Base-by-base conservation (phyloP, 2,113 vertebrate genomes). In the Cavia porcellus region DNA sequence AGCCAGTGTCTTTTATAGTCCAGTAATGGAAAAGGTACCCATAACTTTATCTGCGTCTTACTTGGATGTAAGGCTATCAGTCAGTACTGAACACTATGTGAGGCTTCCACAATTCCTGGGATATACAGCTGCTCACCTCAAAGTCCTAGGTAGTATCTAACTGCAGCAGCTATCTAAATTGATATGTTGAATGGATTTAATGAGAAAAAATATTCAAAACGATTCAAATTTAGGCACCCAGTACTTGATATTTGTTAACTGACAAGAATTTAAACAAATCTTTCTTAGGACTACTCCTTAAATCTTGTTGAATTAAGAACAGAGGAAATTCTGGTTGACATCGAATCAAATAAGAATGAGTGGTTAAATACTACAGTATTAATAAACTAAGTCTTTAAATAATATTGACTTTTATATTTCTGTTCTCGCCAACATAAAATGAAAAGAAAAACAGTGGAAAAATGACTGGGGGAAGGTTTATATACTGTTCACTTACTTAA, bases 351-450 rank as follows among this genome's bases (percentile, higher is more conserved):
- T 38, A 72, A 24, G 13, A 45, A 47, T 77, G 25, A 5, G 38
- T 90, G 66, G 17, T 96, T 94, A 83, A 92, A 92, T 52, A 61
- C 10, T 61, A 1, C 7, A 84, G 0, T 47, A 28, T 79, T 86
- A 83, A 72, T 15, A 90, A 94, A 28, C 32, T 79, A 82, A 47
- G 8, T 74, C 55, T 62, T 79, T 94, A 68, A 15, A 32, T 74
- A 81, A 86, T 45, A 35, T 19, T 30, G 9, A 15, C 91, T 91
- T 95, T 89, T 89, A 47, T 75, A 19, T 90, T n/a, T 75, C 45
- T 72, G 20, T 22, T 72, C 90, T 84, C 68, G 25, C 19, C 11
- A 95, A 96, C 80, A 80, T 89, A 47, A 92, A 97, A 90, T 70
- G 38, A 90, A 88, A 85, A 38, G 32, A 50, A 77, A 89, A 70